Base-by-base conservation (phyloP, 1,140 invertebrate species). In the Zaprionus gabonicus region DNA sequence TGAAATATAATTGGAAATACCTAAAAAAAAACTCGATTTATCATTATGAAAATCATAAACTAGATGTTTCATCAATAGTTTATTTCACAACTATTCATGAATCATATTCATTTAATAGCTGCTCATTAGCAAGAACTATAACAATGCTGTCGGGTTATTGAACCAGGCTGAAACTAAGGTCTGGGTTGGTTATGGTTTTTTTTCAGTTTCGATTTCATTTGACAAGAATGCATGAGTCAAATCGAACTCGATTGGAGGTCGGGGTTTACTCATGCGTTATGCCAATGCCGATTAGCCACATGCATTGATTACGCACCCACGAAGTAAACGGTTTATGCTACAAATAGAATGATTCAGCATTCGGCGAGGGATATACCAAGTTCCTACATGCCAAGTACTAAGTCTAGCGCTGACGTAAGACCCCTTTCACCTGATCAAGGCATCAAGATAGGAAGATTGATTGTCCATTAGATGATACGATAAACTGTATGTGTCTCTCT, bases 391-490 rank as follows among this genome's bases (percentile, higher is more conserved):
- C 31, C 31, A 34, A 34, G 62, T 23, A 3, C 23, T 44, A 56
- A 46, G 46, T 12, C 34, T 62, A 55, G 27, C 25, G 20, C 49
- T 76, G 69, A 76, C 62, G 69, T 71, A 60, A 76, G 23, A 17
- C 41, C 56, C 59, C 74, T 80, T 80, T 80, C 69, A 77, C 78
- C 60, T 44, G 57, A 71, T 57, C 23, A 34, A 34, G 57, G 27
- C 36, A 57, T 71, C 44, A 31, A 60, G 25, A 53, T 41, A 72
- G 44, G 9, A 73, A 80, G 56, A 80, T 73, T 80, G 70, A 73
- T 77, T 38, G 62, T 25, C 13, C 13, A 28, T 41, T 51, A 36
- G 20, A 56, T 68, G 36, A 55, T 60, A 68, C 34, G 36, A 56
- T 58, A 71, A 58, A 31, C 59, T 55, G 58, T 51, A 53, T 55